Conservation (phyloP, 2,797 vertebrate species). For the Kryptopterus vitreolus region DNA sequence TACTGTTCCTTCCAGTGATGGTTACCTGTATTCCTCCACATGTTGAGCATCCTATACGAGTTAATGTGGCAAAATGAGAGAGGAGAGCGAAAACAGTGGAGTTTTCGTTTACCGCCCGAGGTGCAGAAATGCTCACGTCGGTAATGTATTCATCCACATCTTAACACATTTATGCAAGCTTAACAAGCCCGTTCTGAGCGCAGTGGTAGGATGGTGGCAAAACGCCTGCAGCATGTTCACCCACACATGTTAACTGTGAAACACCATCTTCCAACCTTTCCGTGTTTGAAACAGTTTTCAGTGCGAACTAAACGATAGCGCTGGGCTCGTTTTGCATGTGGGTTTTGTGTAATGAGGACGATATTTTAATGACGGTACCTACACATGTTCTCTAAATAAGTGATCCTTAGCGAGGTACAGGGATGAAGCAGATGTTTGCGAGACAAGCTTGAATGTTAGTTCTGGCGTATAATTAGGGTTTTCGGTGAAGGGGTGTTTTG, state of each 20-base stretch:
- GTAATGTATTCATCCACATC: slow-evolving; percentile 72
- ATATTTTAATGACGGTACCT: slow-evolving; percentile 15
- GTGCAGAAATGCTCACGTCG: slow-evolving; percentile 59
- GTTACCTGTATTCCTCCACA: slow-evolving; percentile 45
- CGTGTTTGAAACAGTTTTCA: slow-evolving; percentile 34
- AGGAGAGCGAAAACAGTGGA: slow-evolving; percentile 22
- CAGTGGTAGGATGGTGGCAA: slow-evolving; percentile 72
- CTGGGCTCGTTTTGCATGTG: slow-evolving; percentile 32
- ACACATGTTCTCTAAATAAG: slow-evolving; percentile 1
- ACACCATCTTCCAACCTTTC: slow-evolving; percentile 48
- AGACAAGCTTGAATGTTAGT: background rate
- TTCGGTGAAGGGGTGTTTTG: too few species aligned
- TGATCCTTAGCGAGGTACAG: background rate
- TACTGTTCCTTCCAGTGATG: background rate
- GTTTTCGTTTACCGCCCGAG: slow-evolving; percentile 44
- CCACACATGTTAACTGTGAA: slow-evolving; percentile 78
- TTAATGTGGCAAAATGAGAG: slow-evolving; percentile 52
- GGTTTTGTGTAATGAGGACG: slow-evolving; percentile 28
- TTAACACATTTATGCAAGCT: slow-evolving; percentile 68
- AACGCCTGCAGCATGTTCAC: slow-evolving; percentile 70
- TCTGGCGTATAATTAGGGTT: background rate
- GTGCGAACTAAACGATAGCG: slow-evolving; percentile 28
- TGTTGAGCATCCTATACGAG: slow-evolving; percentile 44
- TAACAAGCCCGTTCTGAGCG: slow-evolving; percentile 76
- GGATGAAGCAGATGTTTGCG: background rate